Percentiles rank a stretch among this genome's conserved stretches.
These are phyloP conservation scores for Strix uralensis DNA, from an alignment of 2,113 vertebrate genomes.

Conservation along the genomic window DNA sequence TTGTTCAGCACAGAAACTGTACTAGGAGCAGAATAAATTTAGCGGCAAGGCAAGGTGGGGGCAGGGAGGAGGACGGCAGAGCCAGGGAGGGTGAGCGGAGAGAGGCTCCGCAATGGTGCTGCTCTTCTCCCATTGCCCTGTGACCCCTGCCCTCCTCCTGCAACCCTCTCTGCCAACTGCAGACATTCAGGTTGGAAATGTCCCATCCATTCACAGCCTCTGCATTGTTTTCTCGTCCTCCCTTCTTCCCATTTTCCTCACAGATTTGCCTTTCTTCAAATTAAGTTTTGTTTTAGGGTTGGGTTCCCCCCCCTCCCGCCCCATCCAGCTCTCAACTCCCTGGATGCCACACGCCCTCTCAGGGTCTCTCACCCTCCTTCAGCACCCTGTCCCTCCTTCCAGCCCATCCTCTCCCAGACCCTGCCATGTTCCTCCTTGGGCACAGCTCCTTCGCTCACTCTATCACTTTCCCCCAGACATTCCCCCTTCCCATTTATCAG, in stretches of 20 bases:
- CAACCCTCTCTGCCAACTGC: neutral
- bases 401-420: neutral
- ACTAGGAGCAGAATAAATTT: conserved; percentile 42
- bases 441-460: neutral
- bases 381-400: neutral
- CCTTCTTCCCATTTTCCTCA: neutral
- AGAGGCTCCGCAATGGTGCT: neutral
- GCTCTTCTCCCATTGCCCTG: neutral
- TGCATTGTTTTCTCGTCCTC: neutral
- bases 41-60: neutral
- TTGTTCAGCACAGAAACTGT: conserved; percentile 22
- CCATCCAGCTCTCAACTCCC: neutral
- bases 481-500: neutral
- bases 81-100: neutral
- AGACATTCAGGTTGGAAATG: neutral
- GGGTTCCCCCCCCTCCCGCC: rapidly evolving
- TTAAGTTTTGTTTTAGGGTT: neutral
- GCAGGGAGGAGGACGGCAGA: neutral
- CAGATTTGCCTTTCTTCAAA: neutral
- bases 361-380: neutral
- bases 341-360: neutral
- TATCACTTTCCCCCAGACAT: neutral
- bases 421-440: neutral
- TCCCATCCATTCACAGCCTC: neutral
- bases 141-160: neutral